Base-by-base conservation (phyloP, 2,888 invertebrate genomes). In the Metellina segmentata region DNA sequence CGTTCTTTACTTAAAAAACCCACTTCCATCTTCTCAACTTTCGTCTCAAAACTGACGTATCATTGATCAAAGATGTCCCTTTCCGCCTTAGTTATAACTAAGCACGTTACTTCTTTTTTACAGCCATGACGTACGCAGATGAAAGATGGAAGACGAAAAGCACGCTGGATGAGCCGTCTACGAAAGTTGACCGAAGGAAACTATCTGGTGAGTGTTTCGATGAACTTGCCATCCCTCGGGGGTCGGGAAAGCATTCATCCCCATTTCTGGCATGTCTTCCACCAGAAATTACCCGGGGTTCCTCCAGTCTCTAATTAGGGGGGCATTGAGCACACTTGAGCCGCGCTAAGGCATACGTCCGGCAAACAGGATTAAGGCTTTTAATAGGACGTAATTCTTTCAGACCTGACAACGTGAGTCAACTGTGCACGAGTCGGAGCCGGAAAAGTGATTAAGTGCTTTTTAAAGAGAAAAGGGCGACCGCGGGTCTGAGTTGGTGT, bases 381-480 rank as follows among this genome's bases (percentile, higher is more conserved):
- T 48, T 78, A 77, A 86, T 78, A 61, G 85, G 70, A 70, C 78
- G 74, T 86, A 86, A 86, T 86, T 86, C 85, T 86, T 70, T 53
- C 75, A 75, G 34, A 49, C 52, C 74, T 85, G 85, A 85, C 85
- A 85, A 20, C 85, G 48, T 48, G 69, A 78, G 70, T 78, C 78
- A 69, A 48, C 51, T 9, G 48, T 52, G 19, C 19, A 19, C 61
- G 85, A 72, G 85, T 19, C 20, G 34, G 20, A 51, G 61, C 69
- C 74, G 74, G 34, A 34, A 70, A 78, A 78, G 70, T 86, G 85
- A 86, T 86, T 78, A 86, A 86, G 78, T 77, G 74, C 70, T 86
- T 70, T 75, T 85, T 86, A 82, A 82, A 79, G 34, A 61, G 61
- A 61, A 61, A 61, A 61, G 61, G 34, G 61, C 61, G 61, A 16